phyloP scores from a whole-genome alignment of 2,113 vertebrate genomes.

The Desmodus rotundus region DNA sequence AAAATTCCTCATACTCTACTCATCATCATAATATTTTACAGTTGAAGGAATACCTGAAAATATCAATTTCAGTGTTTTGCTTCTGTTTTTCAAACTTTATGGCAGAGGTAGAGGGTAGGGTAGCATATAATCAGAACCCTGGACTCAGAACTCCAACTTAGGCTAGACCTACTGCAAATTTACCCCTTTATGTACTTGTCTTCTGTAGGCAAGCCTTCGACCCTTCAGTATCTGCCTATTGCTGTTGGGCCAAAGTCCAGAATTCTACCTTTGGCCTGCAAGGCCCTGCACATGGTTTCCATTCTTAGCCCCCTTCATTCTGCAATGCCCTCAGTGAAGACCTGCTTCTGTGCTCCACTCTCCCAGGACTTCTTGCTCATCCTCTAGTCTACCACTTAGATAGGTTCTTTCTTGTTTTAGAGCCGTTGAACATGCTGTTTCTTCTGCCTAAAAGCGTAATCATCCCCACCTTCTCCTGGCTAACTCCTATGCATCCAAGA shows the following conservation, averaged over 20 bases:
- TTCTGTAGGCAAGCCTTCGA: background rate
- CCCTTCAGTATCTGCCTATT: background rate
- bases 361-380: background rate
- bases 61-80: background rate
- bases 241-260: background rate
- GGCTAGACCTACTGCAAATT: background rate
- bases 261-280: background rate
- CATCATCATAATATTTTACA: background rate
- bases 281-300: background rate
- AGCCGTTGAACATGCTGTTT: background rate
- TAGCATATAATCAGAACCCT: background rate
- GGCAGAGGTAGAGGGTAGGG: background rate
- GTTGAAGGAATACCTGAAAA: background rate
- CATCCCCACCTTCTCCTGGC: background rate
- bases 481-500: background rate
- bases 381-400: background rate
- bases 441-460: background rate
- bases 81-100: background rate
- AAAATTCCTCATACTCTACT: background rate
- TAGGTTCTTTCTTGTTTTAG: background rate
- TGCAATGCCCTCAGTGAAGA: background rate
- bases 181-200: background rate
- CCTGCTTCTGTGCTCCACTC: rapidly evolving
- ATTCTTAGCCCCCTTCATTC: background rate
- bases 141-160: background rate